Evolutionary conservation across 53 echinoderm and acorn worm genomes (phyloP).

Genomic region (Echinometra lucunter): DNA sequence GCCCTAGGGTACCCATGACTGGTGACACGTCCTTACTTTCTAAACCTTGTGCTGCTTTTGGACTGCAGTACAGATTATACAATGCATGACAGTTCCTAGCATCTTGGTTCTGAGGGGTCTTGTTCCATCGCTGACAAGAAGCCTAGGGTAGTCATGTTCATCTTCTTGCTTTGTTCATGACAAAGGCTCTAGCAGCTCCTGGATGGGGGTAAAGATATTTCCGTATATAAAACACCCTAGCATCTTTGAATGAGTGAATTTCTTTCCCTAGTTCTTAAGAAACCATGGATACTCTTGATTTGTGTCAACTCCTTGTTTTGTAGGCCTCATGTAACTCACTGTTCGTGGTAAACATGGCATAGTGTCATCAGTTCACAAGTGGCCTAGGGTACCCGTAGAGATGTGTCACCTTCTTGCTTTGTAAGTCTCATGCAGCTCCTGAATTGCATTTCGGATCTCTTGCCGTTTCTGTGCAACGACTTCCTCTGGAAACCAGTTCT

Average conservation of each 20-base stretch:
- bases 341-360: neutral
- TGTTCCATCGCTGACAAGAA: neutral
- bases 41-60: constrained; percentile 67
- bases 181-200: neutral
- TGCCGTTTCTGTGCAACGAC: constrained; percentile 77
- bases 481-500: constrained; percentile 83
- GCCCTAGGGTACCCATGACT: neutral
- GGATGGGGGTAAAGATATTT: neutral
- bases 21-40: neutral
- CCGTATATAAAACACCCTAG: neutral
- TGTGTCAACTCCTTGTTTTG: neutral
- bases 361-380: neutral
- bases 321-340: neutral
- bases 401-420: constrained; percentile 62
- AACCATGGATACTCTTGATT: neutral
- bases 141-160: neutral
- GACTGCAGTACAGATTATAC: constrained; percentile 71
- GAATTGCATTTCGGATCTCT: constrained; percentile 76
- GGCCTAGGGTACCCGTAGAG: neutral
- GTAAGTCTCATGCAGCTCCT: constrained; percentile 72
- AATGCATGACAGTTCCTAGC: neutral
- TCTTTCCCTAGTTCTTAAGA: neutral
- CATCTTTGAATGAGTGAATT: neutral
- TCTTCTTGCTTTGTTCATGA: neutral
- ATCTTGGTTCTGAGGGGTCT: neutral